phyloP scores from a whole-genome alignment of 2,888 invertebrate species.

The Calephelis perditalis region DNA sequence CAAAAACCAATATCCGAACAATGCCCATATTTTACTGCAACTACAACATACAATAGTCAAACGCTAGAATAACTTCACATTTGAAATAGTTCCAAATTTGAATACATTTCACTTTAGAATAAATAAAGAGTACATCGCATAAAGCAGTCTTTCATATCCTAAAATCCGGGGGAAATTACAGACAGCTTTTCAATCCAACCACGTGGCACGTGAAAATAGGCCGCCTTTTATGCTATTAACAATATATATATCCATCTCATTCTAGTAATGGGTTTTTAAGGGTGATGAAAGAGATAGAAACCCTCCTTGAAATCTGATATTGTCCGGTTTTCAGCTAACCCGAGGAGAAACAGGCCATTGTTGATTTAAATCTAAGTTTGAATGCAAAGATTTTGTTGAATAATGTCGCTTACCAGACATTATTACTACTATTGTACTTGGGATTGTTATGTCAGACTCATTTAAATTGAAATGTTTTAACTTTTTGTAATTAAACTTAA shows the following conservation, averaged over 20 bases:
- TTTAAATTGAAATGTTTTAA: background rate
- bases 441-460: background rate
- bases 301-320: constrained; percentile 27
- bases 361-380: constrained; percentile 2
- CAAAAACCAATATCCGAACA: background rate
- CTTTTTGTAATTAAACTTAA: too few species aligned
- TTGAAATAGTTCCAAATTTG: constrained; percentile 1
- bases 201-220: constrained; percentile 64
- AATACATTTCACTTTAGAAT: constrained; percentile 11
- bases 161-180: constrained; percentile 36
- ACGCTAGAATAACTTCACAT: constrained; percentile 1
- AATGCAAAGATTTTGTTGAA: constrained; percentile 7
- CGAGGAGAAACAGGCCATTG: constrained; percentile 17
- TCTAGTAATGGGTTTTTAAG: constrained; percentile 31
- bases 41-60: background rate
- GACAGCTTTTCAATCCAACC: constrained; percentile 48
- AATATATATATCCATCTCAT: constrained; percentile 43
- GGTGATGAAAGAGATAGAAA: constrained; percentile 29
- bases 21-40: constrained; percentile 3
- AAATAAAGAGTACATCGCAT: constrained; percentile 9
- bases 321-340: constrained; percentile 26
- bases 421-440: constrained; percentile 1
- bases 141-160: constrained; percentile 26
- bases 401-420: constrained; percentile 3
- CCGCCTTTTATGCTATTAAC: constrained; percentile 59